phyloP scores from a whole-genome alignment of 2,797 vertebrate genomes.

The Tauraco hartlaubi region DNA sequence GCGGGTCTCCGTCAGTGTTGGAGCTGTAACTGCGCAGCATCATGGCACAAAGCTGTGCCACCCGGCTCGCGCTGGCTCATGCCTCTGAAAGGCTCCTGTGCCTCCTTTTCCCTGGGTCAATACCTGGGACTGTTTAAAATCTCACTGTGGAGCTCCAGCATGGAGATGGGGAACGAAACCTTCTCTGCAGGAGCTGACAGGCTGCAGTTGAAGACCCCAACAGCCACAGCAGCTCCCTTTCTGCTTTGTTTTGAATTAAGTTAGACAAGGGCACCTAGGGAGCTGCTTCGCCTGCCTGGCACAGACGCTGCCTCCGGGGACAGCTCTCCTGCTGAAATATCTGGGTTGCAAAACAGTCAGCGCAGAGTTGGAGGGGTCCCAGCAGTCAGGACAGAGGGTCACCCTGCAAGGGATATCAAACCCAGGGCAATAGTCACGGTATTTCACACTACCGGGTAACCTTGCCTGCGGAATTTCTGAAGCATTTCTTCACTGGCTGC shows the following conservation, averaged over 20 bases:
- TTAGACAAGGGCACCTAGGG: neutral
- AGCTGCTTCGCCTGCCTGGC: neutral
- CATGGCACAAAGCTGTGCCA: neutral
- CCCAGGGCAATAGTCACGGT: rapidly evolving
- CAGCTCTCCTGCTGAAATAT: neutral
- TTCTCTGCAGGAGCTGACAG: neutral
- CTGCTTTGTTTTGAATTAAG: neutral
- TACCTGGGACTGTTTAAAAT: neutral
- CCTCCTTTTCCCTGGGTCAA: neutral
- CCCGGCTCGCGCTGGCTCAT: neutral
- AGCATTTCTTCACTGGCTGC: neutral
- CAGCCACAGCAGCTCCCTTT: neutral
- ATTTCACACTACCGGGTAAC: neutral
- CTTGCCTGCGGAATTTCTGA: neutral
- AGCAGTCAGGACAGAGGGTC: neutral
- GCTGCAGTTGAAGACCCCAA: neutral
- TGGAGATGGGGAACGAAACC: neutral
- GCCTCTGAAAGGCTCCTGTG: neutral
- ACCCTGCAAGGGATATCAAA: neutral
- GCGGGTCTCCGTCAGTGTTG: neutral
- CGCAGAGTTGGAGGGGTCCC: neutral
- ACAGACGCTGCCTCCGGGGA: neutral
- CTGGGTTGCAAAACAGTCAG: neutral
- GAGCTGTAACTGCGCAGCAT: neutral
- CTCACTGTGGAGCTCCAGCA: neutral